A percentile compares a stretch with the other conserved stretches of the same genome.
These are phyloP conservation scores for Pocillopora damicornis DNA, from an alignment of 64 coral and sea anemone genomes.

Conservation along the genomic window DNA sequence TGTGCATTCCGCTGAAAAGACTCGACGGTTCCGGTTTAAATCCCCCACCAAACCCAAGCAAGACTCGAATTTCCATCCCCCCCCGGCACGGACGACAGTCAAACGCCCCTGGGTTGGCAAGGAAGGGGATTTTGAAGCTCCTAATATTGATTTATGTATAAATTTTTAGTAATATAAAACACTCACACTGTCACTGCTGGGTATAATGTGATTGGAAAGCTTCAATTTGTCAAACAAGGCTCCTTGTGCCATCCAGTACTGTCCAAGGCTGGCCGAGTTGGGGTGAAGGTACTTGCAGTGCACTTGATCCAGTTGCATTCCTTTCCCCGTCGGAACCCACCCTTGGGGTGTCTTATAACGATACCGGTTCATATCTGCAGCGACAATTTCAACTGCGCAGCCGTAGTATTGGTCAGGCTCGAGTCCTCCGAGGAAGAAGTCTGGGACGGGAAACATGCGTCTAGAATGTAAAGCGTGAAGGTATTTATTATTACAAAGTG, in stretches of 20 bases:
- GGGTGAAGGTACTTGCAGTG: constrained; percentile 64
- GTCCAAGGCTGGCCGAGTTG: constrained; percentile 66
- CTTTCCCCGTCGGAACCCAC: constrained; percentile 52
- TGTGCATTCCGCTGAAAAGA: too few species aligned
- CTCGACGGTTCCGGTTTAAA: too few species aligned
- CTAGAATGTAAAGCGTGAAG: constrained; percentile 6
- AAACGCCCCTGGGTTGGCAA: too few species aligned
- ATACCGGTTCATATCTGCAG: constrained; percentile 58
- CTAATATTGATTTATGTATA: too few species aligned
- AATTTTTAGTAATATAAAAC: not conserved
- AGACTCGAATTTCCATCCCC: too few species aligned
- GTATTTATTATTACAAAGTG: not conserved
- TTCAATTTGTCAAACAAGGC: constrained; percentile 85
- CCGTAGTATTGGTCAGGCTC: constrained; percentile 78
- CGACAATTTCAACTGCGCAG: constrained; percentile 71
- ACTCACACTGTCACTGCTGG: constrained; percentile 62
- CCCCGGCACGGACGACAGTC: too few species aligned
- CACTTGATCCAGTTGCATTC: constrained; percentile 38
- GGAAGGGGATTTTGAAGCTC: too few species aligned
- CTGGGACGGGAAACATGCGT: constrained; percentile 89
- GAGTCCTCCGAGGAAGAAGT: constrained; percentile 65
- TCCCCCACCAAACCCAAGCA: too few species aligned
- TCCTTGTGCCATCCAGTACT: constrained; percentile 76
- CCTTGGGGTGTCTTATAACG: constrained; percentile 49
- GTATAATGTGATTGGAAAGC: constrained; percentile 72